Percentiles rank a stretch among this genome's conserved stretches.
Conservation (phyloP, 2,113 vertebrate genomes). For the Megaleporinus macrocephalus region DNA sequence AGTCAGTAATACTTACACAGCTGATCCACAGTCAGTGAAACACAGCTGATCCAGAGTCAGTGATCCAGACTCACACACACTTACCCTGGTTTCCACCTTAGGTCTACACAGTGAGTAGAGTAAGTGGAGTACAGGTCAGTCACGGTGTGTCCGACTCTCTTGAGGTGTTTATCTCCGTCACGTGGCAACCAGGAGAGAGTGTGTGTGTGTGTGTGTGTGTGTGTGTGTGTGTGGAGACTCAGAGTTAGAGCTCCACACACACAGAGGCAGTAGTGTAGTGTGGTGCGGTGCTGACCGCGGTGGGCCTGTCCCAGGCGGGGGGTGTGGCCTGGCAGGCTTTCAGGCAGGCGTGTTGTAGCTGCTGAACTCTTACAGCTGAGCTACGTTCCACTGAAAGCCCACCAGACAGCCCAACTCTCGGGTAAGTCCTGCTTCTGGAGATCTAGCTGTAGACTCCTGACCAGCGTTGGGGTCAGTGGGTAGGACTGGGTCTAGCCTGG, state of each 20-base stretch:
- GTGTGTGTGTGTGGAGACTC: too few relatives aligned
- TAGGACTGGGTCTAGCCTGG: neutral
- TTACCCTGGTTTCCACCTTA: slow-evolving; percentile 17
- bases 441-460: neutral
- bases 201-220: neutral
- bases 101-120: slow-evolving; percentile 24
- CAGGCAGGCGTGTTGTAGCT: slow-evolving; percentile 3
- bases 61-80: too few relatives aligned
- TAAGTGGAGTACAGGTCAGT: neutral
- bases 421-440: slow-evolving; percentile 27
- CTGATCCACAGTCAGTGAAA: too few relatives aligned
- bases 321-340: slow-evolving; percentile 40
- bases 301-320: slow-evolving; percentile 38
- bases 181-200: neutral
- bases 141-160: neutral
- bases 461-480: neutral
- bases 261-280: neutral
- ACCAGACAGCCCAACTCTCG: slow-evolving; percentile 3
- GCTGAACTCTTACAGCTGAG: slow-evolving; percentile 20
- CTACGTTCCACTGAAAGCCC: slow-evolving; percentile 14
- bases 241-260: neutral
- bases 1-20: too few relatives aligned
- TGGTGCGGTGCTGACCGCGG: neutral
- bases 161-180: neutral
- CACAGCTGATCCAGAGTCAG: too few relatives aligned